Evolutionary conservation across 2,888 invertebrate genomes (phyloP).

Genomic region (Boloria euphrosyne): DNA sequence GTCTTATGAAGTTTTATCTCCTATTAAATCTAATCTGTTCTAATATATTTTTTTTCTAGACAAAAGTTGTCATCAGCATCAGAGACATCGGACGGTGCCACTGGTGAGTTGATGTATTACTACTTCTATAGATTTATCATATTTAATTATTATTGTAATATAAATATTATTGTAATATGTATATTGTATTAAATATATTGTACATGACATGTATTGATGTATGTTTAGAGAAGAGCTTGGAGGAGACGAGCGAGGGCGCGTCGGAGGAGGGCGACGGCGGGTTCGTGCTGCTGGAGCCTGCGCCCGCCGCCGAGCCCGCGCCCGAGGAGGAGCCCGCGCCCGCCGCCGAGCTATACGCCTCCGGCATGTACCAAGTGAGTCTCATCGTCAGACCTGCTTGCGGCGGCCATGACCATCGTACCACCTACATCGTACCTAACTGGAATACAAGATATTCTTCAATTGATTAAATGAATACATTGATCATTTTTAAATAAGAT

Average conservation of each 20-base stretch:
- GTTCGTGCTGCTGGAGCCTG: constrained; percentile 66
- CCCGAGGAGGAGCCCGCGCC: neutral
- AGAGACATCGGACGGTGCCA: constrained; percentile 58
- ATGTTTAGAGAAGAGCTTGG: constrained; percentile 20
- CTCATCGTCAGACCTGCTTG: no score
- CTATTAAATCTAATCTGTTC: neutral
- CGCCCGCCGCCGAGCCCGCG: constrained; percentile 41
- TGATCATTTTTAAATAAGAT: no score
- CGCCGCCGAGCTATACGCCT: constrained; percentile 59
- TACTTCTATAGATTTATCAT: neutral
- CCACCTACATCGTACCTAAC: no score
- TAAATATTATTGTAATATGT: no score
- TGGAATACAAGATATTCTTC: no score
- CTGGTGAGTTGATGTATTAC: constrained; percentile 32
- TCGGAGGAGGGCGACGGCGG: constrained; percentile 52
- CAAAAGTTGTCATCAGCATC: constrained; percentile 56
- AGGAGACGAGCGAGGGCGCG: constrained; percentile 22
- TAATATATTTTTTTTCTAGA: constrained; percentile 22
- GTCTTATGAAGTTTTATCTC: neutral
- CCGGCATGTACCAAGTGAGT: neutral
- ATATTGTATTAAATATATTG: no score
- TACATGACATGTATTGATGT: neutral
- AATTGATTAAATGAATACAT: no score
- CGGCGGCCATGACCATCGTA: no score
- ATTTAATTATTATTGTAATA: no score